A percentile compares a stretch with the other conserved stretches of the same genome.
Conservation (phyloP, 2,113 vertebrate species). For the Propithecus coquereli region DNA sequence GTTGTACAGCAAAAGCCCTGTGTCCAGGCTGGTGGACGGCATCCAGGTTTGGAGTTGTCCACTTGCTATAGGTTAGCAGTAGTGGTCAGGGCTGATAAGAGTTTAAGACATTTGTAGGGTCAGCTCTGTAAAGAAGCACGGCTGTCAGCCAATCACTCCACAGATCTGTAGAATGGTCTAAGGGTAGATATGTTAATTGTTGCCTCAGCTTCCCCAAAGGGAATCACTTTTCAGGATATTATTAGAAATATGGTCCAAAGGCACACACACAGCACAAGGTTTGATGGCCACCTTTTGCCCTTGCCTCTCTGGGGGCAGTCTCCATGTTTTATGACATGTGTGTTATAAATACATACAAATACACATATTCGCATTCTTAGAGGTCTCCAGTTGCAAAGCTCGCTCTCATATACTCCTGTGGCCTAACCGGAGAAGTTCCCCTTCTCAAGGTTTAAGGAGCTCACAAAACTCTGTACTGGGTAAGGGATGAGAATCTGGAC, state of each 20-base stretch:
- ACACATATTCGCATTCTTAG: neutral
- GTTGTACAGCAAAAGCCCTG: neutral
- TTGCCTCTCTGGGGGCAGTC: neutral
- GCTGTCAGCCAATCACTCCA: neutral
- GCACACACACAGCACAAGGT: neutral
- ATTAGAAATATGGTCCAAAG: neutral
- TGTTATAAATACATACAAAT: neutral
- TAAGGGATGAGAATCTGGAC: neutral
- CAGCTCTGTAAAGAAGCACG: neutral
- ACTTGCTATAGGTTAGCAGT: neutral
- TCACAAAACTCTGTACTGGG: neutral
- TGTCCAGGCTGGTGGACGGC: neutral
- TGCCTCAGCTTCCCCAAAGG: neutral
- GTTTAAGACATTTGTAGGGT: neutral
- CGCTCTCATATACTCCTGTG: neutral
- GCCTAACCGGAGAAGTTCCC: neutral
- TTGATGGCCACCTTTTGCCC: neutral
- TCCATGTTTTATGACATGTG: neutral
- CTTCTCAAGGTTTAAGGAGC: neutral
- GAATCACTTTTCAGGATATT: neutral
- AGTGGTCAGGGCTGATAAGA: neutral
- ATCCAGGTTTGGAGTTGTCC: neutral
- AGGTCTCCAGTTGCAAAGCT: neutral
- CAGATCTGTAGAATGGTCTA: neutral
- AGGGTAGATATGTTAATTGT: neutral